A percentile compares a stretch with the other conserved stretches of the same genome.
Conservation (phyloP, 2,113 vertebrate species). For the Columbina picui region DNA sequence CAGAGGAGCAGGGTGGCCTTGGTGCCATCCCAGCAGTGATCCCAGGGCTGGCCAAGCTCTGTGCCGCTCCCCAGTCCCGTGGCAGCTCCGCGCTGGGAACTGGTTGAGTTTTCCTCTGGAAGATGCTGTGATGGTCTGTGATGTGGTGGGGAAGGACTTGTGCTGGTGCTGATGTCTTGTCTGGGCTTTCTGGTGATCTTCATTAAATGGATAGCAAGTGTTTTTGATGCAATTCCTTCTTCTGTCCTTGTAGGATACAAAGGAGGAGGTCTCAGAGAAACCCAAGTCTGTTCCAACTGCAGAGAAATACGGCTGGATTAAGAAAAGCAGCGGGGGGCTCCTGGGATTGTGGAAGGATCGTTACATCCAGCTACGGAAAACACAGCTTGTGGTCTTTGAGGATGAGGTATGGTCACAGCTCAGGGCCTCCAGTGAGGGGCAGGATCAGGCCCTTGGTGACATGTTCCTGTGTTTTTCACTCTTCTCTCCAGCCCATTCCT, state of each 20-base stretch:
- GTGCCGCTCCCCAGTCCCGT: not conserved
- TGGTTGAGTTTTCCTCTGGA: not conserved
- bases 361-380: slow-evolving; percentile 87
- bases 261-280: slow-evolving; percentile 79
- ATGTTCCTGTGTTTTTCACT: not conserved
- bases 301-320: slow-evolving; percentile 92
- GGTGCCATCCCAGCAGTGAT: not conserved
- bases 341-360: slow-evolving; percentile 91
- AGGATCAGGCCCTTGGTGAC: not conserved
- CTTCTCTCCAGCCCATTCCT: not conserved
- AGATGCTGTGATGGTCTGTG: not conserved
- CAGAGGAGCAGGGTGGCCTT: not conserved
- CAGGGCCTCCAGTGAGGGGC: not conserved
- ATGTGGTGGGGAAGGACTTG: not conserved
- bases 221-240: not conserved
- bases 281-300: slow-evolving; percentile 63
- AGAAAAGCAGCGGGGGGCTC: slow-evolving; percentile 87
- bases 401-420: slow-evolving; percentile 82
- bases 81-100: not conserved
- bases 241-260: slow-evolving; percentile 69
- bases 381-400: slow-evolving; percentile 87
- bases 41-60: not conserved
- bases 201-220: not conserved
- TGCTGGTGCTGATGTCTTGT: not conserved
- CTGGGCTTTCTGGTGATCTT: not conserved